phyloP scores from a whole-genome alignment of 2,888 invertebrate genomes.

The Tipula helvola region DNA sequence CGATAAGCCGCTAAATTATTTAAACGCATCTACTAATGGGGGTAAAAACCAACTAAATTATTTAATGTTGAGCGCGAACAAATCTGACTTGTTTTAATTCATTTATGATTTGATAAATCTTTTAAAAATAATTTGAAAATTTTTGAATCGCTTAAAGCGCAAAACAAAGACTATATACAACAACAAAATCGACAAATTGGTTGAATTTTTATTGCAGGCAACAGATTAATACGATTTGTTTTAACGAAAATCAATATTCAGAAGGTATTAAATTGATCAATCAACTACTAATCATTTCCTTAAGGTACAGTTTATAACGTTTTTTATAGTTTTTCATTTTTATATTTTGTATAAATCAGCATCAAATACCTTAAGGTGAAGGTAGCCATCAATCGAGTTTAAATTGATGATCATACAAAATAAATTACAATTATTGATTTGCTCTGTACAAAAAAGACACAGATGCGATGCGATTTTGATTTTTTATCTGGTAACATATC shows the following conservation, averaged over 20 bases:
- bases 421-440: neutral
- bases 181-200: neutral
- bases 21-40: neutral
- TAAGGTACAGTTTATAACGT: neutral
- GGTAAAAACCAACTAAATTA: too few species aligned
- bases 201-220: neutral
- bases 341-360: neutral
- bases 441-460: neutral
- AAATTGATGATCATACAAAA: neutral
- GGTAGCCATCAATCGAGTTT: neutral
- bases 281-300: neutral
- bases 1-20: neutral
- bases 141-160: neutral
- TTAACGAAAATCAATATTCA: neutral
- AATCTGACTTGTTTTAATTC: neutral
- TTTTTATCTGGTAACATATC: too few species aligned
- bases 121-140: neutral
- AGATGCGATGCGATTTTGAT: too few species aligned
- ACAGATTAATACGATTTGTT: neutral
- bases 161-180: neutral
- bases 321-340: neutral
- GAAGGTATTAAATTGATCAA: neutral
- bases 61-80: too few species aligned
- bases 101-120: neutral
- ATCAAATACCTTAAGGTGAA: neutral